Conservation (phyloP, 2,888 invertebrate species). For the Sepiola atlantica region DNA sequence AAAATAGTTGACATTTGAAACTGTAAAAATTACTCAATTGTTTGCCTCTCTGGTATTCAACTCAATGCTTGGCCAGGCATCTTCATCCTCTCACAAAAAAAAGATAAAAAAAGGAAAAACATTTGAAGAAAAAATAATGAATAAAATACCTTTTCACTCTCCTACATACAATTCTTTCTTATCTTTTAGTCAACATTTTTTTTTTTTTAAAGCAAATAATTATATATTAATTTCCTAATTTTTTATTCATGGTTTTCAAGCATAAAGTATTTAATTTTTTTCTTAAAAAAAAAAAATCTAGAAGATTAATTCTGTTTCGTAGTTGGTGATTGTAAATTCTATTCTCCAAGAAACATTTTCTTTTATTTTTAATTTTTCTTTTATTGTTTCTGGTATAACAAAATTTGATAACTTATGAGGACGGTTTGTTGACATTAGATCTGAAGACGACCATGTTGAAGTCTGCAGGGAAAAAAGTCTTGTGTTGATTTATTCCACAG, state of each 20-base stretch:
- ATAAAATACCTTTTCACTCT: not conserved
- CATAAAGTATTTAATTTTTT: not conserved
- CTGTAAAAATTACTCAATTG: not conserved
- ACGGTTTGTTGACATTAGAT: too few species aligned
- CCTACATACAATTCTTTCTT: not conserved
- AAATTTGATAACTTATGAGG: too few species aligned
- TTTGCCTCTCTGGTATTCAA: not conserved
- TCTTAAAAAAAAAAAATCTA: not conserved
- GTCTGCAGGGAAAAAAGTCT: too few species aligned
- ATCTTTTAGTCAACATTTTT: not conserved
- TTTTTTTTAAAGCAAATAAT: not conserved
- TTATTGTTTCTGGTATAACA: too few species aligned
- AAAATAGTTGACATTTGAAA: constrained; percentile 1
- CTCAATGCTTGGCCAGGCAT: not conserved
- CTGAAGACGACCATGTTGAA: too few species aligned
- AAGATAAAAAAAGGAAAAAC: too few species aligned
- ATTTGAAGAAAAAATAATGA: too few species aligned
- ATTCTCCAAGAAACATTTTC: too few species aligned
- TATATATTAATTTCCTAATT: not conserved
- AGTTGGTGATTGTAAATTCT: not conserved
- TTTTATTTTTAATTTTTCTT: too few species aligned
- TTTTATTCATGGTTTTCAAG: not conserved
- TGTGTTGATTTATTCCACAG: too few species aligned
- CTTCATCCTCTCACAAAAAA: not conserved
- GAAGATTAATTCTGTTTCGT: not conserved